phyloP scores from a whole-genome alignment of 2,113 vertebrate genomes.

The Macaca mulatta region DNA sequence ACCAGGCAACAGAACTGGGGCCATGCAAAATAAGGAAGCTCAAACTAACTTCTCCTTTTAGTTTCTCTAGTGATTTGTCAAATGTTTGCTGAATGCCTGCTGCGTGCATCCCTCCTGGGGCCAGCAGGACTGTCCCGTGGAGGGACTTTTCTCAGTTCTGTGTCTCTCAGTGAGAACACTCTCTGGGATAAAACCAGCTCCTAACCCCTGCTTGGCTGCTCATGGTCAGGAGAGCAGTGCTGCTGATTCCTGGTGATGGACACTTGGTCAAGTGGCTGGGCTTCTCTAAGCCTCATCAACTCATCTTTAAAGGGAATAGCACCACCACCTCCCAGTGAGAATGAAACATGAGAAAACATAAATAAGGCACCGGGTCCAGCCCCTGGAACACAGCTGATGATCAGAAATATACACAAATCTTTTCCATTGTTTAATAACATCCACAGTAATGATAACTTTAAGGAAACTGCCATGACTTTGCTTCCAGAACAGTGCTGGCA shows the following conservation, averaged over 20 bases:
- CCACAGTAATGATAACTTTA: too few relatives aligned
- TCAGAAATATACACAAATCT: fast-evolving
- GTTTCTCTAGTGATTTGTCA: not conserved
- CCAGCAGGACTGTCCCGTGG: not conserved
- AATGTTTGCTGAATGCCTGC: not conserved
- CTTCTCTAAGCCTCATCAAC: too few relatives aligned
- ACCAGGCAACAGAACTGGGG: fast-evolving
- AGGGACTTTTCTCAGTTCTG: fast-evolving
- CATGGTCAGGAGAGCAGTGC: not conserved
- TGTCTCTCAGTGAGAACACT: fast-evolving
- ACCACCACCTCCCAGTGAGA: not conserved
- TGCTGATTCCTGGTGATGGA: fast-evolving
- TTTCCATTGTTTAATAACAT: not conserved
- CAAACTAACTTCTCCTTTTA: too few relatives aligned
- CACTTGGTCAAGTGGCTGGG: fast-evolving
- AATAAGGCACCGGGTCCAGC: not conserved
- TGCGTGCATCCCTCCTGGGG: fast-evolving
- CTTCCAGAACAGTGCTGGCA: not conserved
- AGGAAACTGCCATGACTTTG: not conserved
- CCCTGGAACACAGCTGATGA: not conserved
- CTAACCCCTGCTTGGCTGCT: not conserved
- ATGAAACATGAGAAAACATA: not conserved
- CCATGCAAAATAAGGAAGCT: not conserved
- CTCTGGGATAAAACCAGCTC: not conserved
- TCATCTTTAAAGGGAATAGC: not conserved